Evolutionary conservation across 2,797 vertebrate species (phyloP).

Genomic region (Novumbra hubbsi): DNA sequence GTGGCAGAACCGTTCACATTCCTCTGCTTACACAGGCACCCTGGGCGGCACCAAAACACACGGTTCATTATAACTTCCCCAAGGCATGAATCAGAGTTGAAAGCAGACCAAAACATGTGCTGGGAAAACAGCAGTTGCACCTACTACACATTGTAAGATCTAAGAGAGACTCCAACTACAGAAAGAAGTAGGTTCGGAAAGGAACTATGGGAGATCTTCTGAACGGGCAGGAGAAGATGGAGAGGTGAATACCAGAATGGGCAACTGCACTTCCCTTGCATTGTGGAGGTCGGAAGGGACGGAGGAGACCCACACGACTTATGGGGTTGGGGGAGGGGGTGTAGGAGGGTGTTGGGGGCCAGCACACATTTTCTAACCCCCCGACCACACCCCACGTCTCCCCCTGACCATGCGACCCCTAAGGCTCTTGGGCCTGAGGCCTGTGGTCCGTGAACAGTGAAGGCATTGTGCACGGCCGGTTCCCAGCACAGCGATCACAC

Average conservation of each 20-base stretch:
- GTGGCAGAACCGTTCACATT: slow-evolving; percentile 71
- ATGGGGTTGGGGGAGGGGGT: slow-evolving; percentile 38
- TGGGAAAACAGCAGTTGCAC: slow-evolving; percentile 66
- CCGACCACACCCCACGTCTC: slow-evolving; percentile 20
- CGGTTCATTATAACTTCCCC: slow-evolving; percentile 76
- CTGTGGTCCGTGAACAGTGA: slow-evolving; percentile 77
- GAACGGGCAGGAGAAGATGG: slow-evolving; percentile 27
- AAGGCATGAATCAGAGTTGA: slow-evolving; percentile 77
- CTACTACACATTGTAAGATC: slow-evolving; percentile 49
- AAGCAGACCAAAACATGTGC: slow-evolving; percentile 76
- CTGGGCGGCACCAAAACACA: slow-evolving; percentile 74
- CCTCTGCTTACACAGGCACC: slow-evolving; percentile 72
- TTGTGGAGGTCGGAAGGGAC: slow-evolving; percentile 2
- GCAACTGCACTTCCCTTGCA: not conserved
- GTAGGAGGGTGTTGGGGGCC: slow-evolving; percentile 36
- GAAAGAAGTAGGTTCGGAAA: slow-evolving; percentile 36
- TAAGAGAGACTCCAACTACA: slow-evolving; percentile 37
- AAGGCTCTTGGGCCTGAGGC: slow-evolving; percentile 68
- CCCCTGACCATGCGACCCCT: slow-evolving; percentile 64
- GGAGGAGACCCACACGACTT: slow-evolving; percentile 32
- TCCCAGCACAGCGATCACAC: slow-evolving; percentile 80
- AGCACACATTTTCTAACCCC: slow-evolving; percentile 70
- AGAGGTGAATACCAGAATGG: slow-evolving; percentile 1
- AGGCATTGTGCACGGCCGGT: slow-evolving; percentile 75
- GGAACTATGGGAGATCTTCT: slow-evolving; percentile 38